Evolutionary conservation across 2,888 invertebrate species (phyloP).

Genomic region (Odontocerum albicorne): DNA sequence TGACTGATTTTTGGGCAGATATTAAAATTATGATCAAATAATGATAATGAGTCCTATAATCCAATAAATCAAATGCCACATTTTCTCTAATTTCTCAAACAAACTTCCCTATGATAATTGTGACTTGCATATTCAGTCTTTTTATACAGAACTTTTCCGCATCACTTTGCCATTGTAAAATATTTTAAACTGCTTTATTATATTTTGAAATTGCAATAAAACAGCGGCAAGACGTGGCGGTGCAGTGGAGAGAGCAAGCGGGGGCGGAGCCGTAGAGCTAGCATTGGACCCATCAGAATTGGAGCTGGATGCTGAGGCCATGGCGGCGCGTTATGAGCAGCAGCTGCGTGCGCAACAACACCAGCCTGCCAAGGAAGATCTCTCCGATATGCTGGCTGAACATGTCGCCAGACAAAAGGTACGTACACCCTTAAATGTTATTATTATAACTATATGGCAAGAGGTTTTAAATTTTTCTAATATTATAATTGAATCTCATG

Average conservation of each 20-base stretch:
- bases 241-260: conserved; percentile 51
- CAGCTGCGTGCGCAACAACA: conserved; percentile 93
- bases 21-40: too few relatives aligned
- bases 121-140: not conserved
- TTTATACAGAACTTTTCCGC: too few relatives aligned
- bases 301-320: conserved; percentile 93
- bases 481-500: too few relatives aligned
- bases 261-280: conserved; percentile 81
- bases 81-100: too few relatives aligned
- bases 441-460: too few relatives aligned
- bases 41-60: too few relatives aligned
- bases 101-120: too few relatives aligned
- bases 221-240: conserved; percentile 42
- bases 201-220: conserved; percentile 1
- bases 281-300: conserved; percentile 97
- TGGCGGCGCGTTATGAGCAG: conserved; percentile 95
- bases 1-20: too few relatives aligned
- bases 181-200: not conserved
- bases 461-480: too few relatives aligned
- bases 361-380: conserved; percentile 87
- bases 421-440: conserved; percentile 39
- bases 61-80: too few relatives aligned
- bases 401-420: conserved; percentile 97
- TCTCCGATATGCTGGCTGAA: conserved; percentile 98
- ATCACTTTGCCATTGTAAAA: not conserved